phyloP scores from a whole-genome alignment of 2,113 vertebrate genomes.

The Panthera leo region DNA sequence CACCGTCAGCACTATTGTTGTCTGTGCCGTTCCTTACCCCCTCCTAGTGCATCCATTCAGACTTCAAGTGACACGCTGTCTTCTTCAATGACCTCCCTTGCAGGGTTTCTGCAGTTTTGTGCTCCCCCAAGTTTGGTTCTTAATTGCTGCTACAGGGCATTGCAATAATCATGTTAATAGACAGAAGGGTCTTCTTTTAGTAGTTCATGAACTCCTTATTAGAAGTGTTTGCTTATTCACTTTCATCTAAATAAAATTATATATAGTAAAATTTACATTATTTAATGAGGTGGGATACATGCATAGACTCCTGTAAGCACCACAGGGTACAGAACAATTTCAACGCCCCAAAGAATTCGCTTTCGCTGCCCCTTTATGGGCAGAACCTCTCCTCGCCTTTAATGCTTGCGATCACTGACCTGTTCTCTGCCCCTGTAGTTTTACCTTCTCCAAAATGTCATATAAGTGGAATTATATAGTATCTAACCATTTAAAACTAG shows the following conservation, averaged over 20 bases:
- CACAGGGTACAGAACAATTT: not conserved
- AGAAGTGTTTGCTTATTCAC: not conserved
- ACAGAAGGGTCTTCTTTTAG: not conserved
- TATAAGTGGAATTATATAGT: not conserved
- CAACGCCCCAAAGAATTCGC: not conserved
- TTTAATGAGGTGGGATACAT: not conserved
- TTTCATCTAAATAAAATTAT: not conserved
- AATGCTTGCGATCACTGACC: not conserved
- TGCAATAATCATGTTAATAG: not conserved
- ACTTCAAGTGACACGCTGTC: not conserved
- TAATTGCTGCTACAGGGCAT: not conserved
- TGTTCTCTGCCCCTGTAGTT: not conserved
- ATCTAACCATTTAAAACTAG: not conserved
- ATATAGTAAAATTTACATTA: not conserved
- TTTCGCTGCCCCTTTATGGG: not conserved
- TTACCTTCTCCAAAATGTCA: not conserved
- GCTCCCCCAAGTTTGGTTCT: not conserved
- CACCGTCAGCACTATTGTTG: accelerated
- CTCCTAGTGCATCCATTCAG: too few species aligned
- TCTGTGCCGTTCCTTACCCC: accelerated
- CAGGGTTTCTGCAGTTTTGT: not conserved
- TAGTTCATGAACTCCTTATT: not conserved
- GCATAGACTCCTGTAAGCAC: not conserved
- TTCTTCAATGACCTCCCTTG: not conserved
- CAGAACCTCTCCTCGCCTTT: not conserved